Evolutionary conservation across 2,113 vertebrate species (phyloP), one percentile per base, ranked within the genome.

Genomic region (Thinocorus orbignyianus): DNA sequence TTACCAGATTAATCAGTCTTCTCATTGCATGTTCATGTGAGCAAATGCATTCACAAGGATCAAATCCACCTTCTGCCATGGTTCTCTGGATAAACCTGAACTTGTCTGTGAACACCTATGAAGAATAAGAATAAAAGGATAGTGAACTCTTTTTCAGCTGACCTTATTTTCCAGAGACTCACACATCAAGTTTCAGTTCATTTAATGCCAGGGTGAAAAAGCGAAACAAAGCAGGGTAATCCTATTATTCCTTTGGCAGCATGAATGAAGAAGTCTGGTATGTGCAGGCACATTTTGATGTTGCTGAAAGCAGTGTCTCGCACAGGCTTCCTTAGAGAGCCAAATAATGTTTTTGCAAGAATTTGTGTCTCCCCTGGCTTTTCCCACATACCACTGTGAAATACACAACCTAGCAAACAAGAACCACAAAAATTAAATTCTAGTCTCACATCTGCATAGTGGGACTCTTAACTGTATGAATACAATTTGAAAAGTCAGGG

Each of bases 11-110:
- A 97, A 99, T 98, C 93, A 99, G 98, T 77, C 99, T 98, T 95
- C 99, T 98, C 99, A 99, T 99, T 12, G 99, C 99, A 90, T 99
- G 98, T 96, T 99, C 99, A 88, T 99, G 99, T 1, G 98, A 99
- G 98, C 99, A 99, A 97, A 99, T 98, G 96, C 99, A 99, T 98
- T 99, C 99, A 92, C 99, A 99, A 42, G 99, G 99, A 98, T 99
- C 99, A 94, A 98, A 99, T 91, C 99, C 99, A 92, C 98, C 99
- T 97, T 99, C 99, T 62, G 99, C 99, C 99, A 99, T 99, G 97
- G 97, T 96, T 97, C 92, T 88, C 70, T 92, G 89, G 94, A 83
- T 91, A 96, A 97, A 95, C 91, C 72, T 81, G n/a, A 96, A 95
- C 85, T 91, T 94, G 37, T 84, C 62, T 88, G 86, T 73, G 93